Percentiles rank a stretch among this genome's conserved stretches.
These are phyloP conservation scores for Chaetops frenatus DNA, from an alignment of 2,113 vertebrate genomes.

Conservation along the genomic window DNA sequence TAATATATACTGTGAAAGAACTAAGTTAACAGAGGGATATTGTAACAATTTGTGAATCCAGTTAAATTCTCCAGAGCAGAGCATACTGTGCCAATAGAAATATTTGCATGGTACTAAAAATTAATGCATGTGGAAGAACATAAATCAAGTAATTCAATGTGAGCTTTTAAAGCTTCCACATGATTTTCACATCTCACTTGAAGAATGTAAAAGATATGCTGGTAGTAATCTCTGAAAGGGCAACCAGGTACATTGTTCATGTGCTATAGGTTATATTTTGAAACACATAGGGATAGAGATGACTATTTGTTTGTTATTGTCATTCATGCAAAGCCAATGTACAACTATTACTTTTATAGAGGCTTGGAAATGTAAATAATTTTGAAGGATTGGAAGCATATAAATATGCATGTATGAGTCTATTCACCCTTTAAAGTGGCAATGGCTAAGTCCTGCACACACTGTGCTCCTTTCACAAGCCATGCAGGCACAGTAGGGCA, in stretches of 20 bases:
- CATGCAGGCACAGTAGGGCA: not conserved
- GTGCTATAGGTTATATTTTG: not conserved
- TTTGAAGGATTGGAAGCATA: not conserved
- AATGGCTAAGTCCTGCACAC: not conserved
- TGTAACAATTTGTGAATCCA: not conserved
- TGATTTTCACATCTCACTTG: not conserved
- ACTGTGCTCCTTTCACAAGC: not conserved
- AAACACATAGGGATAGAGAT: not conserved
- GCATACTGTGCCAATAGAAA: not conserved
- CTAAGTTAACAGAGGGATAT: constrained; percentile 1
- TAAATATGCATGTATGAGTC: not conserved
- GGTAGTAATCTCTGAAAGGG: not conserved
- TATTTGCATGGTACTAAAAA: constrained; percentile 32
- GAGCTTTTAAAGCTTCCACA: not conserved
- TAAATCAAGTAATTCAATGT: not conserved
- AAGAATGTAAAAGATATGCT: not conserved
- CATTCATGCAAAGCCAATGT: not conserved
- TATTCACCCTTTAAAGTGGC: not conserved
- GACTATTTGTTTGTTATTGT: not conserved
- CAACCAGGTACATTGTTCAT: not conserved
- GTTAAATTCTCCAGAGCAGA: not conserved
- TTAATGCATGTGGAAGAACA: not conserved
- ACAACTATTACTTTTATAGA: not conserved
- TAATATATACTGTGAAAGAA: not conserved
- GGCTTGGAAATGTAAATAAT: not conserved